Conservation (phyloP, 2,113 vertebrate genomes). For the Apteryx mantelli region DNA sequence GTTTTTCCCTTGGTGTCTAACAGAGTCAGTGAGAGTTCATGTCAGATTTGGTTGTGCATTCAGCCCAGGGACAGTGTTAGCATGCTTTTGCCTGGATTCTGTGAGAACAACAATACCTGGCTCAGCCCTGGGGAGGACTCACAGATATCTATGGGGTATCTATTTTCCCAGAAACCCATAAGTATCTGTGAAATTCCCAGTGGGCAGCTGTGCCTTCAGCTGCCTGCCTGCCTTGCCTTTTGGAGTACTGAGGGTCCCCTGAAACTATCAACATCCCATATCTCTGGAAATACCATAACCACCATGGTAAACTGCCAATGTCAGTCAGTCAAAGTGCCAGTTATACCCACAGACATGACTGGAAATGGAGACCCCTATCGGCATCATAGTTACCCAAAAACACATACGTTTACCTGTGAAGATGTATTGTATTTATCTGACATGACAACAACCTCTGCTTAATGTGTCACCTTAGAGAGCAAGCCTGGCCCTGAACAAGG, state of each 20-base stretch:
- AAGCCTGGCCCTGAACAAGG: neutral
- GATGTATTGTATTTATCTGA: neutral
- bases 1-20: neutral
- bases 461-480: neutral
- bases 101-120: neutral
- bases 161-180: neutral
- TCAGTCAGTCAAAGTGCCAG: neutral
- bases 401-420: neutral
- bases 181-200: neutral
- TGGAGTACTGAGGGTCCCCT: neutral
- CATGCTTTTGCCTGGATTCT: neutral
- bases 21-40: neutral
- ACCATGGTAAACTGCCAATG: neutral
- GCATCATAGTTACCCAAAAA: neutral
- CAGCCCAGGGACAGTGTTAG: neutral
- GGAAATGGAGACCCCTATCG: neutral
- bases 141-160: neutral
- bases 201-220: neutral
- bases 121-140: neutral
- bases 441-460: neutral
- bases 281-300: neutral
- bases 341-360: neutral
- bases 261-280: accelerated
- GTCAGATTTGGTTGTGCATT: neutral
- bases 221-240: neutral